Conservation (phyloP, 2,888 invertebrate species). For the Lissonota sp. region DNA sequence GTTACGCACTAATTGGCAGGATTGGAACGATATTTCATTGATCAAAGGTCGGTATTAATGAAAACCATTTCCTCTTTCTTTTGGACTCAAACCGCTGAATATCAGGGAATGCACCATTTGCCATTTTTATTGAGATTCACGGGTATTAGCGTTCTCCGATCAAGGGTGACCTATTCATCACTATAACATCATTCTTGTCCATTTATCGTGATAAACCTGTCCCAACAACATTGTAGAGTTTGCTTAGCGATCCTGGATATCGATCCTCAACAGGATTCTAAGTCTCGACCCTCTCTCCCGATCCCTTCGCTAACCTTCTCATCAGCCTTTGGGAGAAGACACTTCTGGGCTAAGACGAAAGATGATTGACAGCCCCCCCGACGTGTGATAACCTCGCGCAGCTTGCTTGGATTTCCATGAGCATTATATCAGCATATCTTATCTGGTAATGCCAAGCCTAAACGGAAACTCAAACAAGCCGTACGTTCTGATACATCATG, state of each 20-base stretch:
- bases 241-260: conserved; percentile 39
- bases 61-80: too few species aligned
- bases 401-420: conserved; percentile 30
- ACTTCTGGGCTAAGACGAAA: conserved; percentile 10
- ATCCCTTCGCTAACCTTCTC: neutral
- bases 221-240: neutral
- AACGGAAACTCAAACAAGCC: neutral
- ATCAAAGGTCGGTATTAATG: too few species aligned
- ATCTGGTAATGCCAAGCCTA: neutral
- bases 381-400: conserved; percentile 4
- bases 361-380: neutral
- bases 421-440: neutral
- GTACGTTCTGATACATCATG: too few species aligned
- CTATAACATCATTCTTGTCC: too few species aligned
- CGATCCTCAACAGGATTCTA: conserved; percentile 16
- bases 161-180: too few species aligned
- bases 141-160: too few species aligned
- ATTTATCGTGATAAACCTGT: too few species aligned
- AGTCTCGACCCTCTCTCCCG: neutral
- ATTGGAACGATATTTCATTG: too few species aligned
- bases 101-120: too few species aligned
- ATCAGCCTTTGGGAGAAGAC: conserved; percentile 14
- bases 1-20: too few species aligned
- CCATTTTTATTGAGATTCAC: too few species aligned
- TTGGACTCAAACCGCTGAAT: too few species aligned